These are phyloP conservation scores for Lota lota DNA, from an alignment of 2,113 vertebrate genomes.

Conservation along the genomic window DNA sequence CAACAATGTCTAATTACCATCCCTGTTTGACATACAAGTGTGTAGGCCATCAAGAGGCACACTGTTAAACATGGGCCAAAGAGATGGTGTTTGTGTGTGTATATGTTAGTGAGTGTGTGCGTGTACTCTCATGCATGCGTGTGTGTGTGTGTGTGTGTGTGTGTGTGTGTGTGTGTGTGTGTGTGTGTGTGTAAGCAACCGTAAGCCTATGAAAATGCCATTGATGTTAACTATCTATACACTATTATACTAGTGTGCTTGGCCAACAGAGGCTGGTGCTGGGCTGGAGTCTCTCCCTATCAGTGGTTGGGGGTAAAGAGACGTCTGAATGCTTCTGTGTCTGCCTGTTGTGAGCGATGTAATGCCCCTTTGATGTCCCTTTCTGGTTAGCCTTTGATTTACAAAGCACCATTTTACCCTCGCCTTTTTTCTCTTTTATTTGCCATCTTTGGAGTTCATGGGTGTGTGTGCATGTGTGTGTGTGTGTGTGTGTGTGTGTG, in stretches of 20 bases:
- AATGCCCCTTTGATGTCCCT: slow-evolving; percentile 55
- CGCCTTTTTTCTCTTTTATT: slow-evolving; percentile 24
- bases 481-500: neutral
- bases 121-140: neutral
- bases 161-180: too few species aligned
- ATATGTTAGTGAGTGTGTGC: too few species aligned
- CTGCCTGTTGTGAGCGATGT: slow-evolving; percentile 28
- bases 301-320: slow-evolving; percentile 21
- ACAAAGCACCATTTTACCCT: slow-evolving; percentile 35
- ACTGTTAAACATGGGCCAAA: slow-evolving; percentile 44
- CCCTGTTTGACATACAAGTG: slow-evolving; percentile 52
- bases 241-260: slow-evolving; percentile 13
- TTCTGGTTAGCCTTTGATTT: slow-evolving; percentile 51
- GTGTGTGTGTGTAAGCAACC: neutral
- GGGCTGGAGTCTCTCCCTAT: slow-evolving; percentile 22
- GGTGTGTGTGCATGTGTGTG: neutral
- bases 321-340: slow-evolving; percentile 39
- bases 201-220: slow-evolving; percentile 44
- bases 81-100: neutral
- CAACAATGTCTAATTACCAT: slow-evolving; percentile 52
- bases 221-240: slow-evolving; percentile 54
- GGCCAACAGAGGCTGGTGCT: too few species aligned
- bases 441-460: slow-evolving; percentile 23
- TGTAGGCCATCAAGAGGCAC: slow-evolving; percentile 49
- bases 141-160: too few species aligned